These are phyloP conservation scores for Drosophila trapezifrons DNA, from an alignment of 1,140 invertebrate species.

Conservation along the genomic window DNA sequence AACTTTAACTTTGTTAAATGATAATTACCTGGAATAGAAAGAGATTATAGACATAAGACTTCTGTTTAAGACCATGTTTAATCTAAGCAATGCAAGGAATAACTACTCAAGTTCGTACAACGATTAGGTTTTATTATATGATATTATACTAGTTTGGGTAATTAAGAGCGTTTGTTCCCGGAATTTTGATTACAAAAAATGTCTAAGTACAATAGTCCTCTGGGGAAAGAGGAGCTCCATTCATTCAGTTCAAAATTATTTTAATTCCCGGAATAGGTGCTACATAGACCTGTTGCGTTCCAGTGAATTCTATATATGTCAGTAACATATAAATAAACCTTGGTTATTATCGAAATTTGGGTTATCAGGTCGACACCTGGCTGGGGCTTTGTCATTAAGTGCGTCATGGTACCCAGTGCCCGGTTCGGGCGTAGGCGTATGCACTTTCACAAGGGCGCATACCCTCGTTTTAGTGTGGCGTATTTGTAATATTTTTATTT, in stretches of 20 bases:
- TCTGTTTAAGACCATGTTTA: not conserved
- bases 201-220: not conserved
- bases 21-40: conserved; percentile 44
- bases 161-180: not conserved
- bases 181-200: not conserved
- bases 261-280: not conserved
- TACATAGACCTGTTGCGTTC: not conserved
- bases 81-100: not conserved
- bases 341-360: conserved; percentile 36
- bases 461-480: not conserved
- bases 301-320: conserved; percentile 8
- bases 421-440: not conserved
- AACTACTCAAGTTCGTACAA: not conserved
- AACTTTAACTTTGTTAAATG: not conserved
- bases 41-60: not conserved
- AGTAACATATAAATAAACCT: conserved; percentile 11
- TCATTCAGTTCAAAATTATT: conserved; percentile 2
- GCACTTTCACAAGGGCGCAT: conserved; percentile 1
- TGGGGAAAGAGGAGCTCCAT: not conserved
- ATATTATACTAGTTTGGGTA: no score
- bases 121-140: not conserved
- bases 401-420: conserved; percentile 27
- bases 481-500: conserved; percentile 16
- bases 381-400: conserved; percentile 33
- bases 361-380: conserved; percentile 57